phyloP scores from a whole-genome alignment of 2,888 invertebrate genomes.

The Tachina lurida region DNA sequence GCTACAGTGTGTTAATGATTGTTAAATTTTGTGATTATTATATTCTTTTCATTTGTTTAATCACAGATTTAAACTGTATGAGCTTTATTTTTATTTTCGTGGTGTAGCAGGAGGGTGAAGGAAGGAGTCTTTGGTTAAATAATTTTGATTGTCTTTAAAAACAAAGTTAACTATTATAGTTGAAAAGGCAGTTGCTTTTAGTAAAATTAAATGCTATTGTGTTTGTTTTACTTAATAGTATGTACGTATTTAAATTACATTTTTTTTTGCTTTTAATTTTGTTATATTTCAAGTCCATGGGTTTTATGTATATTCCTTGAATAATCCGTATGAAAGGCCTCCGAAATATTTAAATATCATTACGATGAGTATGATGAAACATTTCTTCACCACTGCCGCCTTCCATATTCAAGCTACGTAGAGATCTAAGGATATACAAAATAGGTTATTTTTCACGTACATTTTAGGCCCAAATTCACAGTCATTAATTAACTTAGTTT shows the following conservation, averaged over 20 bases:
- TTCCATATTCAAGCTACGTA: conserved; percentile 82
- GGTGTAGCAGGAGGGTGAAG: neutral
- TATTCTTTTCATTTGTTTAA: conserved; percentile 61
- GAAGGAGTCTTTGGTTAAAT: conserved; percentile 4
- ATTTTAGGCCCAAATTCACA: no score
- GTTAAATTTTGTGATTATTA: conserved; percentile 73
- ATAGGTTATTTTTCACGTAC: neutral
- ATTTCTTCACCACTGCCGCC: conserved; percentile 71
- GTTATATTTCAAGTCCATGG: conserved; percentile 51
- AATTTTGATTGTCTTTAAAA: conserved; percentile 7
- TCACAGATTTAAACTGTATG: conserved; percentile 77
- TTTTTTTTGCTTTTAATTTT: conserved; percentile 30
- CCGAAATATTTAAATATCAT: conserved; percentile 74
- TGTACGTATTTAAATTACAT: conserved; percentile 21
- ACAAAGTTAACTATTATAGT: conserved; percentile 8
- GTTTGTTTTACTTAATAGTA: conserved; percentile 53
- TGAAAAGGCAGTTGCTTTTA: conserved; percentile 39
- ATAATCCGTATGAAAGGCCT: conserved; percentile 36
- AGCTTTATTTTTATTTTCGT: conserved; percentile 70
- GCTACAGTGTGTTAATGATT: neutral
- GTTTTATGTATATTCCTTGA: conserved; percentile 27
- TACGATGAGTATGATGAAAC: conserved; percentile 75
- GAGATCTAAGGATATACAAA: conserved; percentile 77
- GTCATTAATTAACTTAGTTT: no score
- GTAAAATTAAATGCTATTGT: conserved; percentile 45